Evolutionary conservation across 2,113 vertebrate species (phyloP).

Genomic region (Canis aureus): DNA sequence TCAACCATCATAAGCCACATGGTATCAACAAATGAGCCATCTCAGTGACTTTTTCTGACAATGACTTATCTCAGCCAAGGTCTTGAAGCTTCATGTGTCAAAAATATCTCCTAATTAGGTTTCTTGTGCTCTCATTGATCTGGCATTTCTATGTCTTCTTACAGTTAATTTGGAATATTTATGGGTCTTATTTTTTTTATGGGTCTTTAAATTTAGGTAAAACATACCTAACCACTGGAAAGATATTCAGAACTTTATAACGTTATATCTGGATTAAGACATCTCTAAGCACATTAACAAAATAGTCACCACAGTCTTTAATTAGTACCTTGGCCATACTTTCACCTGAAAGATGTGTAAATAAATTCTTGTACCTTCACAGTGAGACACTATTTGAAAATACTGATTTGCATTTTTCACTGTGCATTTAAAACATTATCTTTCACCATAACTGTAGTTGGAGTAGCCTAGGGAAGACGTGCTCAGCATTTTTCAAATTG

Average conservation of each 20-base stretch:
- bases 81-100: constrained; percentile 46
- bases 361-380: not conserved
- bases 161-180: constrained; percentile 7
- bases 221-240: not conserved
- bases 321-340: constrained; percentile 14
- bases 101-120: constrained; percentile 40
- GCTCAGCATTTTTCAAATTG: not conserved
- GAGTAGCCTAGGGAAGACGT: not conserved
- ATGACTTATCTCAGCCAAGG: not conserved
- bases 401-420: constrained; percentile 51
- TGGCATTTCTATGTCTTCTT: not conserved
- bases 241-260: constrained; percentile 5
- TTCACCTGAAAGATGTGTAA: constrained; percentile 40
- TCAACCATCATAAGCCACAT: not conserved
- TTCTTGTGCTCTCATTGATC: not conserved
- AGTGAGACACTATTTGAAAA: not conserved
- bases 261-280: not conserved
- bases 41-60: not conserved
- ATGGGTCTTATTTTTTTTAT: not conserved
- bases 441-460: not conserved
- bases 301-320: constrained; percentile 4
- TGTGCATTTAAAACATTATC: constrained; percentile 7
- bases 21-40: not conserved
- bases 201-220: constrained; percentile 42
- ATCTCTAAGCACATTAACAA: not conserved